These are phyloP conservation scores for Dasysyrphus albostriatus DNA, from an alignment of 2,888 invertebrate genomes.

Conservation along the genomic window DNA sequence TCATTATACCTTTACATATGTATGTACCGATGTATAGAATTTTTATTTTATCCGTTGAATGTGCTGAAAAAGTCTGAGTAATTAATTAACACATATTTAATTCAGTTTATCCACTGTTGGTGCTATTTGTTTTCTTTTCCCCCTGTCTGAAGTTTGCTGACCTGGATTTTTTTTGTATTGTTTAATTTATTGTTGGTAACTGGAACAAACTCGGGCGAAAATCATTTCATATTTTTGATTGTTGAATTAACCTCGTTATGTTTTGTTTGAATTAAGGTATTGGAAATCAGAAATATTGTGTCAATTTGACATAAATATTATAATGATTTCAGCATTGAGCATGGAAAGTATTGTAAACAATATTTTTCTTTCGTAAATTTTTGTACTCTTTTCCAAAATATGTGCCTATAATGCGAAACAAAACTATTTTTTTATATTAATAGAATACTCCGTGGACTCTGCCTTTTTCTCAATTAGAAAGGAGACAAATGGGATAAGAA, in stretches of 20 bases:
- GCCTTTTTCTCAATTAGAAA: too few species aligned
- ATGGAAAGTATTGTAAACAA: too few species aligned
- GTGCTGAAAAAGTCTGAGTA: conserved; percentile 28
- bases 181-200: conserved; percentile 1
- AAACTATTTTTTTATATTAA: too few species aligned
- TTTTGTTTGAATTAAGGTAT: not conserved
- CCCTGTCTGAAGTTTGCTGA: conserved; percentile 18
- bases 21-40: not conserved
- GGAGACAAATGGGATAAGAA: too few species aligned
- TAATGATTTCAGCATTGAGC: not conserved
- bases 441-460: too few species aligned
- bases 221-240: conserved; percentile 3
- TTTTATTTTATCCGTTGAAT: conserved; percentile 17
- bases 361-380: too few species aligned
- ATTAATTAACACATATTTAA: conserved; percentile 46
- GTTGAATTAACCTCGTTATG: conserved; percentile 1
- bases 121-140: conserved; percentile 12
- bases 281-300: too few species aligned
- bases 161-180: conserved; percentile 1
- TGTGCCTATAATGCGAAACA: too few species aligned
- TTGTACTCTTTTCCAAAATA: too few species aligned
- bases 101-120: conserved; percentile 29
- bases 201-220: conserved; percentile 6
- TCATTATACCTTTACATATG: not conserved
- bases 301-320: not conserved